Evolutionary conservation across 2,797 vertebrate genomes (phyloP).

Genomic region (Otolemur crassicaudatus): DNA sequence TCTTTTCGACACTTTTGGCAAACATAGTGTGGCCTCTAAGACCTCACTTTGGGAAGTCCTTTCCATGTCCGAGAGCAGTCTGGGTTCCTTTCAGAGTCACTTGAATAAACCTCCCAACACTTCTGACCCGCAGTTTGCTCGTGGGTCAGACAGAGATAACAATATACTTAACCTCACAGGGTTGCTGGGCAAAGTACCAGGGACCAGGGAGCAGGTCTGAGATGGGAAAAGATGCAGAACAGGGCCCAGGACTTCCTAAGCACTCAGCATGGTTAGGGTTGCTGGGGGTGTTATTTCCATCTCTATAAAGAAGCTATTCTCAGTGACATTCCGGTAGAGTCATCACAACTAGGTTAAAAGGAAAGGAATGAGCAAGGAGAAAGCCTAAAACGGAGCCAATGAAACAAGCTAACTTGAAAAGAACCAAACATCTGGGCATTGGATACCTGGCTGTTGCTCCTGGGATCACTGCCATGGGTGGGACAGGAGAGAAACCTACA

Average conservation of each 20-base stretch:
- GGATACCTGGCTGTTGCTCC: not conserved
- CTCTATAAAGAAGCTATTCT: not conserved
- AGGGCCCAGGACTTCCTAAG: too few species aligned
- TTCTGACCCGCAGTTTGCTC: not conserved
- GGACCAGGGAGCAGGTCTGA: not conserved
- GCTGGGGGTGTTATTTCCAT: not conserved
- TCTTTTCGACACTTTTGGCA: not conserved
- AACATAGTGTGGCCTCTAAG: not conserved
- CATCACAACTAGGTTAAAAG: not conserved
- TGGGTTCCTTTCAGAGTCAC: not conserved
- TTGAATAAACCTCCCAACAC: not conserved
- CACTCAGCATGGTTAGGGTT: not conserved
- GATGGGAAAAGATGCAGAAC: not conserved
- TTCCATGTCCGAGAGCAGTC: not conserved
- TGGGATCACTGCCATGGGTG: not conserved
- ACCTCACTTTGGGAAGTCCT: not conserved
- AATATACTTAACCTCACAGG: accelerated
- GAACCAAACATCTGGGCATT: not conserved
- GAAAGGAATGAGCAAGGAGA: not conserved
- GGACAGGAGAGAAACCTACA: not conserved
- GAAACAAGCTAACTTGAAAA: not conserved
- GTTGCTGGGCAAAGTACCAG: not conserved
- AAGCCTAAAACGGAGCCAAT: not conserved
- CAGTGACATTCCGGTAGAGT: not conserved
- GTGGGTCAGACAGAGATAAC: not conserved